Evolutionary conservation across 2,888 invertebrate species (phyloP).

Genomic region (Tuta absoluta): DNA sequence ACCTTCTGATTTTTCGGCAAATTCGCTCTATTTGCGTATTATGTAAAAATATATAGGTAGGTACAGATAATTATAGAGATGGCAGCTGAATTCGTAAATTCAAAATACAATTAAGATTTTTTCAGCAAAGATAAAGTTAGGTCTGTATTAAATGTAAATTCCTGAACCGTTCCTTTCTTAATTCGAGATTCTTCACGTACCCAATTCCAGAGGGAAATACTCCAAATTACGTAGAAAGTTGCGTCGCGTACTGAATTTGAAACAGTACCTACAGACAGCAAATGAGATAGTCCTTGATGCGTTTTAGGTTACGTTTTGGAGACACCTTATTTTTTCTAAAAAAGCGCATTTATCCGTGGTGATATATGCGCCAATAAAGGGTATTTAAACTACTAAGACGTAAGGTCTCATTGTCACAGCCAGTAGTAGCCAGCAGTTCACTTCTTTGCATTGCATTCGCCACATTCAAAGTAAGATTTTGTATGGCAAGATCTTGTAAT

Average conservation of each 20-base stretch:
- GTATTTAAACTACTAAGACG: too few relatives aligned
- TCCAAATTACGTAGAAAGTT: not conserved
- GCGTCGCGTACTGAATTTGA: not conserved
- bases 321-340: not conserved
- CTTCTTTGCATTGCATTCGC: too few relatives aligned
- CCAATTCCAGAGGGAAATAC: slow-evolving; percentile 3
- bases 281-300: not conserved
- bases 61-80: too few relatives aligned
- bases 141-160: slow-evolving; percentile 4
- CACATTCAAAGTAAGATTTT: too few relatives aligned
- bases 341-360: not conserved
- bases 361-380: too few relatives aligned
- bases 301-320: not conserved
- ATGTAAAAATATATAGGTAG: too few relatives aligned
- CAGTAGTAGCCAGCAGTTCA: too few relatives aligned
- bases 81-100: not conserved
- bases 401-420: too few relatives aligned
- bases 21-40: too few relatives aligned
- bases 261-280: not conserved
- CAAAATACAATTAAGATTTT: not conserved
- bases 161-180: not conserved
- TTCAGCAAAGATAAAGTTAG: not conserved
- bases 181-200: slow-evolving; percentile 7
- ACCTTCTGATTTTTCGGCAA: too few relatives aligned
- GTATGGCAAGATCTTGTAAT: too few relatives aligned